Conservation (phyloP, 2,888 invertebrate genomes). For the Blastobasis lacticolella region DNA sequence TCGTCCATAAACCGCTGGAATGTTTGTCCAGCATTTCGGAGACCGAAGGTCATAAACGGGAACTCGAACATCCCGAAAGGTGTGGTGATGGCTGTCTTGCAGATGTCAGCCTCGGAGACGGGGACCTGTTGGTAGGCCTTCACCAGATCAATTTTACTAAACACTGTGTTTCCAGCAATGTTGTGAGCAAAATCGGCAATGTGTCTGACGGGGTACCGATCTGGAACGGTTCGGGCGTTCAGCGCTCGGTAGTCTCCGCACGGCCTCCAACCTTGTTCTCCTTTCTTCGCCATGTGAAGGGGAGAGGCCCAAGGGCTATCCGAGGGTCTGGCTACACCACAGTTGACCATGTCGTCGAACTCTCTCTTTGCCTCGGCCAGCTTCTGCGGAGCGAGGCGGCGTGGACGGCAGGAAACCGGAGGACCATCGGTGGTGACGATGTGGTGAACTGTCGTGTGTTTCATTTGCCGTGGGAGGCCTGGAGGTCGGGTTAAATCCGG, state of each 20-base stretch:
- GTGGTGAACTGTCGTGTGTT: constrained; percentile 12
- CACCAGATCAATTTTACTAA: neutral
- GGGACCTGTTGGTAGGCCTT: neutral
- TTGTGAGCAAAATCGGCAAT: constrained; percentile 1
- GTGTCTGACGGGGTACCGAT: constrained; percentile 11
- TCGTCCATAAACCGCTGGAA: constrained; percentile 34
- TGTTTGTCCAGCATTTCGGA: constrained; percentile 39
- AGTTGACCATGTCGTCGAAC: constrained; percentile 18
- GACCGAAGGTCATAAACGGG: constrained; percentile 31
- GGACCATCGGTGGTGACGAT: constrained; percentile 15
- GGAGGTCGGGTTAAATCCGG: constrained; percentile 3
- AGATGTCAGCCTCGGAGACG: neutral
- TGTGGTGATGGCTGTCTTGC: neutral
- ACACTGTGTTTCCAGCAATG: neutral
- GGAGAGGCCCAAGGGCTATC: constrained; percentile 19
- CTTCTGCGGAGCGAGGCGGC: constrained; percentile 20
- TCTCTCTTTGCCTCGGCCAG: constrained; percentile 14
- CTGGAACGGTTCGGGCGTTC: constrained; percentile 3
- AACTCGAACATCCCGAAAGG: neutral
- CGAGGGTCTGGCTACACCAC: constrained; percentile 17
- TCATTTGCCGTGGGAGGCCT: neutral
- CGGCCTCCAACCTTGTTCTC: neutral
- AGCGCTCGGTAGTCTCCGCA: neutral
- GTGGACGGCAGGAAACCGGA: constrained; percentile 14
- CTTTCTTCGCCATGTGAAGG: neutral